phyloP scores from a whole-genome alignment of 2,797 vertebrate species.

The Gadopsis marmoratus region DNA sequence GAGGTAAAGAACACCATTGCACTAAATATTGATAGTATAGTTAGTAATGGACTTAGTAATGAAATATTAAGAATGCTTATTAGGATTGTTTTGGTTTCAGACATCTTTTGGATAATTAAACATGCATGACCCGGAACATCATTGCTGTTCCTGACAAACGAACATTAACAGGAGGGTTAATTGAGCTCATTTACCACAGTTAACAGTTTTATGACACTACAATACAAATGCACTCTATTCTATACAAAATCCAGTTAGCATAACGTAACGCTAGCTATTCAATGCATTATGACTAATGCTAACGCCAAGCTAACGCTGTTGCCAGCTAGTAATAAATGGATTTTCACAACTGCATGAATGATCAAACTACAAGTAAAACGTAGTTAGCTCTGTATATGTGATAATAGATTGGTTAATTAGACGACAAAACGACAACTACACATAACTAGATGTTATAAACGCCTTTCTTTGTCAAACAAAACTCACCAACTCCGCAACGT shows the following conservation, averaged over 20 bases:
- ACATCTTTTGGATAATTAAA: too few species aligned
- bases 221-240: background rate
- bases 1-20: too few species aligned
- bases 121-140: too few species aligned
- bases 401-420: rapidly evolving
- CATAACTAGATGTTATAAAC: rapidly evolving
- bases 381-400: rapidly evolving
- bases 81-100: too few species aligned
- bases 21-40: too few species aligned
- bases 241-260: slow-evolving; percentile 1
- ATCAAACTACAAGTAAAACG: background rate
- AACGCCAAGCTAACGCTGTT: slow-evolving; percentile 53
- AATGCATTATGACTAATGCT: slow-evolving; percentile 13
- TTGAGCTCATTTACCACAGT: background rate
- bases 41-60: too few species aligned
- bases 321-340: background rate
- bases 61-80: too few species aligned
- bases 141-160: too few species aligned
- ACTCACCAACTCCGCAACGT: slow-evolving; percentile 68
- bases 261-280: background rate
- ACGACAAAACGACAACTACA: rapidly evolving
- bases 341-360: rapidly evolving
- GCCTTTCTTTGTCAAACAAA: slow-evolving; percentile 11
- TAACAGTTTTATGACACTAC: background rate
- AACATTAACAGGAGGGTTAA: too few species aligned